Percentiles rank a stretch among this genome's conserved stretches.
Evolutionary conservation across 2,113 vertebrate species (phyloP).

Genomic region (Zonotrichia leucophrys): DNA sequence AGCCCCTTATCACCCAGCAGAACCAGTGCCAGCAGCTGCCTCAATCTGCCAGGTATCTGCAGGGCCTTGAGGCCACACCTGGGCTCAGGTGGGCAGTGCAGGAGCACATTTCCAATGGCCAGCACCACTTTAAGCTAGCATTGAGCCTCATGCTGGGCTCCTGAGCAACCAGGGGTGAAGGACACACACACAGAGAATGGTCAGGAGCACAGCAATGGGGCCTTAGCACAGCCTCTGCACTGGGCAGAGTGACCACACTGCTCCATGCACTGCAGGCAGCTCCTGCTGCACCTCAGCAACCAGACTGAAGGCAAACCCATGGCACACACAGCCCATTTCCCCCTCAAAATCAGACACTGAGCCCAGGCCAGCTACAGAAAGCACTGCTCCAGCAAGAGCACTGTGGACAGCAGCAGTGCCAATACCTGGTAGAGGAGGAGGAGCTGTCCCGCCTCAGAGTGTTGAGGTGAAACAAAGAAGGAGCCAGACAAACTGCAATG

Average conservation of each 20-base stretch:
- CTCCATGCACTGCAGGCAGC: background rate
- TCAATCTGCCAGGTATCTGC: background rate
- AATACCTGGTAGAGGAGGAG: slow-evolving; percentile 71
- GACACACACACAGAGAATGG: fast-evolving
- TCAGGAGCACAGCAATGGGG: background rate
- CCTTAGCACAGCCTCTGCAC: background rate
- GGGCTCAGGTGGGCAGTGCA: background rate
- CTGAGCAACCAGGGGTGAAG: background rate
- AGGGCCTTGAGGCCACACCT: background rate
- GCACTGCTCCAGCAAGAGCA: background rate
- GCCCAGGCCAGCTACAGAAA: background rate
- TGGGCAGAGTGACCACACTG: fast-evolving
- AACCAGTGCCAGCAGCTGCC: background rate
- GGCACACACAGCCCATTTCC: background rate
- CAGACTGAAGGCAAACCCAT: background rate
- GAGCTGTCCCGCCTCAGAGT: slow-evolving; percentile 75
- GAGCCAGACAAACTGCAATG: slow-evolving; percentile 87
- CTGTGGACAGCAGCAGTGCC: background rate
- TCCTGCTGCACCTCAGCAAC: background rate
- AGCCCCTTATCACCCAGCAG: background rate
- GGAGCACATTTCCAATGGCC: background rate
- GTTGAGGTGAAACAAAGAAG: slow-evolving; percentile 89
- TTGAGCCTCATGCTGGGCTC: background rate
- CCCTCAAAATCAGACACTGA: background rate
- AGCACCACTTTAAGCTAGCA: background rate